Percentiles rank a stretch among this genome's conserved stretches.
Evolutionary conservation across 2,113 vertebrate genomes (phyloP).

Genomic region (Carassius carassius): DNA sequence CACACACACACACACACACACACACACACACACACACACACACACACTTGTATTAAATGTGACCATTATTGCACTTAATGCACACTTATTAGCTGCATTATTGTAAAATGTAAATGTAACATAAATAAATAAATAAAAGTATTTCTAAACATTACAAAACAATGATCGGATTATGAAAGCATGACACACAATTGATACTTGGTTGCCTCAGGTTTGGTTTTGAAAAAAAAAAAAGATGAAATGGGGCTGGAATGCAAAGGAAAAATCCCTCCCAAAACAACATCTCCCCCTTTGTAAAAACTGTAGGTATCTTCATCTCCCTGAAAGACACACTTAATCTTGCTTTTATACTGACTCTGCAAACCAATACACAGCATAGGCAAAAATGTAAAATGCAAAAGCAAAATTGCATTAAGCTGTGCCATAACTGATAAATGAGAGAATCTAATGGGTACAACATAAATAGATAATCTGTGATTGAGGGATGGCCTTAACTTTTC

Average conservation of each 20-base stretch:
- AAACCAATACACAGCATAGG: conserved; percentile 39
- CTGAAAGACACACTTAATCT: conserved; percentile 63
- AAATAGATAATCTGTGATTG: background rate
- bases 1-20: background rate
- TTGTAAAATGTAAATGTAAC: no score
- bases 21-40: no score
- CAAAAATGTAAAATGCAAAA: conserved; percentile 35
- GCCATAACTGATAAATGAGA: conserved; percentile 53
- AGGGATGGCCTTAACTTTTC: conserved; percentile 29
- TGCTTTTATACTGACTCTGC: conserved; percentile 8
- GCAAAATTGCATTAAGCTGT: conserved; percentile 26
- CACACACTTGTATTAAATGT: no score
- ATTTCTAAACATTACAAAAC: conserved; percentile 2
- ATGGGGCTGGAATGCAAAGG: conserved; percentile 71
- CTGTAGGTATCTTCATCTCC: conserved; percentile 64
- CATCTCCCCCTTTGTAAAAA: conserved; percentile 70
- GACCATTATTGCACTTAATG: no score
- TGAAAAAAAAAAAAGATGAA: conserved; percentile 58
- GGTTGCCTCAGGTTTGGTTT: conserved; percentile 61
- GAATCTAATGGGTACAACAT: conserved; percentile 1
- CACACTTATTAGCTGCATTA: no score
- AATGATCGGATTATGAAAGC: background rate
- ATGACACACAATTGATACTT: conserved; percentile 69
- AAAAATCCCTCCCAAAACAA: conserved; percentile 70
- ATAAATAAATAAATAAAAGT: no score